These are phyloP conservation scores for Phalanger gymnotis DNA, from an alignment of 2,797 vertebrate species.

Conservation along the genomic window DNA sequence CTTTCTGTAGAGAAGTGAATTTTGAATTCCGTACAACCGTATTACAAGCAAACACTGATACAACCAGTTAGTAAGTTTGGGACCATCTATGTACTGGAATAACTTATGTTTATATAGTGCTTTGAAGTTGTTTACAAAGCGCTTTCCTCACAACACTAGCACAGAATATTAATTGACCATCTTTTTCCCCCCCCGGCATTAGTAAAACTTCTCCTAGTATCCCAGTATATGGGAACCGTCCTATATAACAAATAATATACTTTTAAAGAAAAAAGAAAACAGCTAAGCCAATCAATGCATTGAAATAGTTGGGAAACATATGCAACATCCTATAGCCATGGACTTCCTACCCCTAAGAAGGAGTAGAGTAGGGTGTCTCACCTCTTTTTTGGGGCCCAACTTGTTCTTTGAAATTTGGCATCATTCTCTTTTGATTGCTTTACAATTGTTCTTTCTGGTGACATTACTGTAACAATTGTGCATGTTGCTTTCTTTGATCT, in stretches of 20 bases:
- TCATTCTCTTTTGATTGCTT: neutral
- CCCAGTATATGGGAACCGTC: no score
- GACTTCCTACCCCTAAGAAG: neutral
- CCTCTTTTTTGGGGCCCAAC: neutral
- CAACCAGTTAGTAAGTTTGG: slow-evolving; percentile 36
- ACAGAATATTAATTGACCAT: neutral
- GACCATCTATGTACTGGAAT: neutral
- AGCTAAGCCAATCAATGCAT: neutral
- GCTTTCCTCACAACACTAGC: neutral
- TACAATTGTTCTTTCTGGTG: neutral
- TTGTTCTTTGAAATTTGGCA: neutral
- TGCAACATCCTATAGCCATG: neutral
- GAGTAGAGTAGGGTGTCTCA: neutral
- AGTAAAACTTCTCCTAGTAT: neutral
- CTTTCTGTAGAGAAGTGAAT: neutral
- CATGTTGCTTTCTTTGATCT: neutral
- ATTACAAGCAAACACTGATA: slow-evolving; percentile 48
- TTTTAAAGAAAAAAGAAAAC: neutral
- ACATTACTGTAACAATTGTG: neutral
- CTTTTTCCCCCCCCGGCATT: neutral
- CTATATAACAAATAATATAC: neutral
- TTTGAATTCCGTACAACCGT: slow-evolving; percentile 33
- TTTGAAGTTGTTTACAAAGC: neutral
- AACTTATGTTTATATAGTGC: neutral
- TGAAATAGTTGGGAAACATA: neutral